Base-by-base conservation (phyloP, 2,888 invertebrate genomes). In the Atethmia centrago region DNA sequence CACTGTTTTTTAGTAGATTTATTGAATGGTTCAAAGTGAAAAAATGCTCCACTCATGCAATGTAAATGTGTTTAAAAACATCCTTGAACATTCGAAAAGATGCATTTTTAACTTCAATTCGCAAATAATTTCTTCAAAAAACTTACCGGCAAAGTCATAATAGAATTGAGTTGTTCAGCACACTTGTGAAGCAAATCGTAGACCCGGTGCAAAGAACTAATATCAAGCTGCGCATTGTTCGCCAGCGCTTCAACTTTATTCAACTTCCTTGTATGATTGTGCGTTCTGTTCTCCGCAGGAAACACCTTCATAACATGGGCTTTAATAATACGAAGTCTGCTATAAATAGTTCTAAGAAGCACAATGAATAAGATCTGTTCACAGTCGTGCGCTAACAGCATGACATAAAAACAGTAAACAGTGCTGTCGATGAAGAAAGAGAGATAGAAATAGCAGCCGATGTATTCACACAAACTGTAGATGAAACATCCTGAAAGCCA, bases 111-210 rank as follows among this genome's bases (percentile, higher is more conserved):
- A 70, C 40, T 70, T 59, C 12, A 66, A 71, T 61, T 77, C n/a
- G 21, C 40, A 71, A 71, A 77, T 63, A 74, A 62, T 74, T 63
- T 74, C 63, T 65, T 71, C 71, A 61, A 71, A 75, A 74, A 82
- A 85, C 89, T 87, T 90, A 95, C 95, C 88, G 93, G 91, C 45
- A 94, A 86, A 86, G 90, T 91, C 91, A 95, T 93, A n/a, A 92
- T 82, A 21, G 88, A 88, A 81, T 93, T 94, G 1, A 95, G 89
- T 84, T 92, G 88, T 62, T 90, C 89, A 3, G 94, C 89, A 81
- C 92, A 93, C 78, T 91, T 91, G 80, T 95, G 92, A 76, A 95
- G 86, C 67, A 90, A 83, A 78, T 94, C 95, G 79, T 94, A 95
- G 16, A 89, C 89, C 79, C 86, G 88, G 75, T 95, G 93, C 74